Percentiles rank a stretch among this genome's conserved stretches.
Evolutionary conservation across 2,113 vertebrate species (phyloP).

Genomic region (Platichthys stellatus): DNA sequence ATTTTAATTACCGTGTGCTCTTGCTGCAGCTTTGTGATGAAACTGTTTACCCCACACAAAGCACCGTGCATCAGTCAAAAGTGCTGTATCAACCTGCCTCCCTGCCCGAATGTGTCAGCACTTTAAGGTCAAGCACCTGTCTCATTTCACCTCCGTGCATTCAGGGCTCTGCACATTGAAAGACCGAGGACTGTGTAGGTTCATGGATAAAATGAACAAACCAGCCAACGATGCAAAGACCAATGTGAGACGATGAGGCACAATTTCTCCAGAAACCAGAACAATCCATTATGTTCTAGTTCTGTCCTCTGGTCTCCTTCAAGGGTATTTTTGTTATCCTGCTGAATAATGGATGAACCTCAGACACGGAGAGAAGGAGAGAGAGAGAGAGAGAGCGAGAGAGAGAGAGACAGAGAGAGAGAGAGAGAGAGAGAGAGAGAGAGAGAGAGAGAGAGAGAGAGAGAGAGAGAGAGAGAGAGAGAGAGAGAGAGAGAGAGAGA

Average conservation of each 20-base stretch:
- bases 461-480: slow-evolving; percentile 16
- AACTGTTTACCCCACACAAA: neutral
- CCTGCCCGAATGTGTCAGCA: neutral
- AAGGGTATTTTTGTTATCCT: slow-evolving; percentile 51
- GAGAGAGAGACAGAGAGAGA: slow-evolving; percentile 5
- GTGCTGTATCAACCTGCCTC: neutral
- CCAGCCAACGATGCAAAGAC: neutral
- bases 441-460: slow-evolving; percentile 18
- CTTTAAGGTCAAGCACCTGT: neutral
- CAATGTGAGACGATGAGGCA: neutral
- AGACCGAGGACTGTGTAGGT: neutral
- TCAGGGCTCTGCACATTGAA: no score
- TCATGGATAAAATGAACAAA: neutral
- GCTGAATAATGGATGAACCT: slow-evolving; percentile 63
- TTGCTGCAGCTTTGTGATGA: neutral
- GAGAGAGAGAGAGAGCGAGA: slow-evolving; percentile 15
- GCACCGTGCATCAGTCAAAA: neutral
- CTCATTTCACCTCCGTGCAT: neutral
- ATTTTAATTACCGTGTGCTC: no score
- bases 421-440: neutral
- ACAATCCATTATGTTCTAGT: slow-evolving; percentile 5
- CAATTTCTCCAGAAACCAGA: slow-evolving; percentile 9
- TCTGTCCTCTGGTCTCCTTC: slow-evolving; percentile 18
- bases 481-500: slow-evolving; percentile 3
- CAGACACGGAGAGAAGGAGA: slow-evolving; percentile 23